Conservation (phyloP, 1,140 invertebrate genomes). For the Drosophila prosaltans region DNA sequence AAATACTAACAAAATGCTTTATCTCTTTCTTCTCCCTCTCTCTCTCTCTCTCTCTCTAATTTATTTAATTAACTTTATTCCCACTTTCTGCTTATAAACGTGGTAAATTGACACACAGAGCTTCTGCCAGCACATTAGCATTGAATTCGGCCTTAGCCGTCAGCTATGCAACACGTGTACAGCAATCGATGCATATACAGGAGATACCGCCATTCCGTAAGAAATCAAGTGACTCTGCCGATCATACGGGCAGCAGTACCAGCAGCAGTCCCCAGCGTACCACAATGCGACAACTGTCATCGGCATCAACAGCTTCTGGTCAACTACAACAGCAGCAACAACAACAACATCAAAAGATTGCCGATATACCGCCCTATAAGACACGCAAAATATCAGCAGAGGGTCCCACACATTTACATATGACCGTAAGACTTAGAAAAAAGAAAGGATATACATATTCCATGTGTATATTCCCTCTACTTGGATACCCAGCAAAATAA, state of each 20-base stretch:
- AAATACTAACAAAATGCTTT: conserved; percentile 4
- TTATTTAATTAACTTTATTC: neutral
- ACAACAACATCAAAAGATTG: conserved; percentile 69
- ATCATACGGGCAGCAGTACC: conserved; percentile 71
- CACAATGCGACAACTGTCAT: conserved; percentile 56
- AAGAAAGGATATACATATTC: neutral
- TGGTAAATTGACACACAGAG: conserved; percentile 51
- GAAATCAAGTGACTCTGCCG: conserved; percentile 79
- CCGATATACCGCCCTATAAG: conserved; percentile 85
- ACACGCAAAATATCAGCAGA: conserved; percentile 84
- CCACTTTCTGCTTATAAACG: neutral
- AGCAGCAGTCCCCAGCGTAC: conserved; percentile 71
- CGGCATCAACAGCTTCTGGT: conserved; percentile 16
- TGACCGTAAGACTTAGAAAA: conserved; percentile 67
- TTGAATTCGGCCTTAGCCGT: conserved; percentile 52
- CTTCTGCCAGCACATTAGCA: conserved; percentile 74
- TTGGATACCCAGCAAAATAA: conserved; percentile 22
- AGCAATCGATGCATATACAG: conserved; percentile 83
- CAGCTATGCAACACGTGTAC: conserved; percentile 59
- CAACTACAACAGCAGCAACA: conserved; percentile 43
- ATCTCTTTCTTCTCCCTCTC: neutral
- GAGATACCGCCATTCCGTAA: conserved; percentile 85
- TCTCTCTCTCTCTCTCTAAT: neutral
- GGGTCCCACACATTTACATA: conserved; percentile 76
- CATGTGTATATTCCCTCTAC: conserved; percentile 6